Evolutionary conservation across 2,113 vertebrate species (phyloP), one percentile per base, ranked within the genome.

Genomic region (Xerus inauris): DNA sequence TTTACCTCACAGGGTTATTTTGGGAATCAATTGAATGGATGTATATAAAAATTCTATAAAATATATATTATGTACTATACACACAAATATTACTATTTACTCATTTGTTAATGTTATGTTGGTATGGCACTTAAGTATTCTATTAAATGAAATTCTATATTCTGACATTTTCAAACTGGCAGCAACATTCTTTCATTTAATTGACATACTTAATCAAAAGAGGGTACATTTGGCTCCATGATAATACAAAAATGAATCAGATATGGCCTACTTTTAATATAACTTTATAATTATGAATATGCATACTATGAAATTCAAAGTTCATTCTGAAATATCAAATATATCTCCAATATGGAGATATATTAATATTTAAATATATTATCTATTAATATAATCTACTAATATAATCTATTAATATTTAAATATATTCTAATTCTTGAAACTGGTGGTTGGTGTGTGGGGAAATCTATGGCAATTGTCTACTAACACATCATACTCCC

Each of bases 131-230:
- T 45, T 57, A 88, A 87, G 8, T 49, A 83, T 45, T 83, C 49
- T 92, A 28, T 88, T 83, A 83, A 87, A 64, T 92, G 10, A 83
- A 83, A 45, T 84, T 71, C 42, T 92, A 13, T 47, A 57, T 89
- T 84, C 32, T 79, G 64, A 79, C 19, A 72, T 79, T 84, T 84
- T 62, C 69, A 84, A 91, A 8, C 49, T 83, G 59, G 62, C 22
- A 87, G 51, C 17, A 72, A 57, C 32, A 73, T 47, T 57, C 47
- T 64, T 88, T 83, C 26, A 26, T 72, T 84, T 72, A 54, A 49
- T 38, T 92, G 17, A 65, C 4, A 17, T 84, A 10, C 19, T 51
- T 91, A 88, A 42, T 80, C 92, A 51, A 38, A 94, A 89, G 35
- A 59, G 11, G 81, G 38, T 76, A 69, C 77, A 84, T 96, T 91